Evolutionary conservation across 2,797 vertebrate species (phyloP), one percentile per base, ranked within the genome.

Genomic region (Neosalanx taihuensis): DNA sequence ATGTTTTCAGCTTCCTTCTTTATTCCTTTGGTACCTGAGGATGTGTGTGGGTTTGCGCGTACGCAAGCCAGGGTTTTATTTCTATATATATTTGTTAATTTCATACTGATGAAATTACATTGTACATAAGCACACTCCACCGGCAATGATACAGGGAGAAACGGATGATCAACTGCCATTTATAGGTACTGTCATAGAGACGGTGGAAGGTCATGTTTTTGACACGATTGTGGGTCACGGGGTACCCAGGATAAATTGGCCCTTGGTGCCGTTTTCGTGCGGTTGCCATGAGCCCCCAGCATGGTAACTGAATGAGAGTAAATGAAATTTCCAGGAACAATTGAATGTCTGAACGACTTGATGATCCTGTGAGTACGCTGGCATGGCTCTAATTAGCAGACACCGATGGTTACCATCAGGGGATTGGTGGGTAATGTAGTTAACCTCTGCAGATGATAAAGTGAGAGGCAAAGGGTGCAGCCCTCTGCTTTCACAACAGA

Each of bases 361-460:
- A 58, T 58, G 31, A 13, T 15, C 31, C 30, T 29, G 10, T 29
- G n/a, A 20, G 46, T 20, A 66, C 67, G 31, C 20, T 29, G n/a
- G 17, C 30, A 68, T n/a, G 66, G 37, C 53, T 68, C 18, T 58
- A 56, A 58, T 69, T 69, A 31, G 29, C 30, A 58, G n/a, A 35
- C 53, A 68, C n/a, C 26, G 33, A 69, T 30, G 17, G 15, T n/a
- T 57, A 20, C 30, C 18, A 6, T 13, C 12, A 58, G 13, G 31
- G 67, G 53, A 69, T n/a, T 31, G 67, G 67, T 69, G 67, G 53
- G 20, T n/a, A 37, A 57, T 58, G 53, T 35, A 37, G 56, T 69
- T 53, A 33, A 33, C 57, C 30, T 56, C 51, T 33, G n/a, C 51
- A 69, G 51, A 56, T 56, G 51, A 13, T 29, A 35, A 46, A 23